Percentiles rank a stretch among this genome's conserved stretches.
phyloP scores from a whole-genome alignment of 2,797 vertebrate genomes.

The Myotis vivesi region DNA sequence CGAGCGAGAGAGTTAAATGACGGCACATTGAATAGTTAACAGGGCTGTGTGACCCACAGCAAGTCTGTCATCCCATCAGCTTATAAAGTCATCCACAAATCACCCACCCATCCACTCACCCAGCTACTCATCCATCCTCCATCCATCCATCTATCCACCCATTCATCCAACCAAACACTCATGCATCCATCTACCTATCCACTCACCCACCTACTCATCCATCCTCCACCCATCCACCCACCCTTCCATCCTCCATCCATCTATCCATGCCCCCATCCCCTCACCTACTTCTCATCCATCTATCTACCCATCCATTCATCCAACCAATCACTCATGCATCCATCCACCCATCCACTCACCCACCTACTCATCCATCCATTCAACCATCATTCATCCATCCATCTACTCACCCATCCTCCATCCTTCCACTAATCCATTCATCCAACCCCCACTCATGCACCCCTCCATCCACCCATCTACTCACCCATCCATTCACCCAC shows the following conservation, averaged over 20 bases:
- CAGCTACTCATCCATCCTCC: rapidly evolving
- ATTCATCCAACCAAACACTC: too few relatives aligned
- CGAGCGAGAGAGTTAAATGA: neutral
- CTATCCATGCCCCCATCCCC: too few relatives aligned
- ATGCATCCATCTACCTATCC: rapidly evolving
- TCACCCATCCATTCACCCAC: too few relatives aligned
- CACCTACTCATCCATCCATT: neutral
- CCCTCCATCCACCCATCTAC: too few relatives aligned
- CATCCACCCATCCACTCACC: neutral
- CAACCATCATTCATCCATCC: rapidly evolving
- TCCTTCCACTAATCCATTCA: too few relatives aligned
- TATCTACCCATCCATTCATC: neutral
- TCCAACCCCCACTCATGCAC: neutral
- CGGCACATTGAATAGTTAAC: too few relatives aligned
- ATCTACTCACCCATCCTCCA: too few relatives aligned
- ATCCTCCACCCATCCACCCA: neutral
- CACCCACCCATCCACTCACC: rapidly evolving
- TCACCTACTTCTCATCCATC: too few relatives aligned
- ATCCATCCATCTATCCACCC: rapidly evolving
- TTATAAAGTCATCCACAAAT: neutral
- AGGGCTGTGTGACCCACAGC: neutral
- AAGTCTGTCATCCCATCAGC: neutral
- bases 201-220: too few relatives aligned
- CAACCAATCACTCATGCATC: too few relatives aligned
- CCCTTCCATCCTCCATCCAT: too few relatives aligned